Evolutionary conservation across 2,888 invertebrate species (phyloP).

Genomic region (Yponomeuta plumbellus): DNA sequence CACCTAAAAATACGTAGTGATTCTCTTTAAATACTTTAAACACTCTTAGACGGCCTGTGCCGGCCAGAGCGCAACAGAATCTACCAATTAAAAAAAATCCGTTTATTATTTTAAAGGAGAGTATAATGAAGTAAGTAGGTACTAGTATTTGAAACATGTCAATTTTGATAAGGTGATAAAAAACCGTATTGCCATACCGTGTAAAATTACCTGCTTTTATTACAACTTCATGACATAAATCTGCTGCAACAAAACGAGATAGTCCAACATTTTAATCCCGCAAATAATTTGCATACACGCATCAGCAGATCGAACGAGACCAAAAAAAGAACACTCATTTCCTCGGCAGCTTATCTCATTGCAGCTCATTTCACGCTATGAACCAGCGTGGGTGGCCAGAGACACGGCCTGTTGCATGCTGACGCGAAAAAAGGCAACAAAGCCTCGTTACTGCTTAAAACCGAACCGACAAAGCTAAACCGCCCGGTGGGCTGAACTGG

Average conservation of each 20-base stretch:
- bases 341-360: slow-evolving; percentile 38
- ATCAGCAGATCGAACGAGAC: neutral
- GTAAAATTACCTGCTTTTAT: no score
- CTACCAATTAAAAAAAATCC: no score
- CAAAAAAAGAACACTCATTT: slow-evolving; percentile 20
- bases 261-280: neutral
- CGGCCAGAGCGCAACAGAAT: no score
- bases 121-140: no score
- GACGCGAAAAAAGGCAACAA: slow-evolving; percentile 20
- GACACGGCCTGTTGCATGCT: slow-evolving; percentile 28
- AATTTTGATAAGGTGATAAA: no score
- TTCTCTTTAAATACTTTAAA: no score
- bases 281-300: neutral
- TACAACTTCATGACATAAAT: neutral
- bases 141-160: no score
- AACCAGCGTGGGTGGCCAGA: slow-evolving; percentile 47
- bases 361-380: slow-evolving; percentile 45
- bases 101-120: no score
- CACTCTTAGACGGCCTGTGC: no score
- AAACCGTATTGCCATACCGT: no score
- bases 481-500: slow-evolving; percentile 49
- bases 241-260: neutral
- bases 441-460: slow-evolving; percentile 17
- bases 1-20: no score
- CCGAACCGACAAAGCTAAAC: slow-evolving; percentile 41